Evolutionary conservation across 2,888 invertebrate species (phyloP), one percentile per base, ranked within the genome.

Genomic region (Andrena bicolor): DNA sequence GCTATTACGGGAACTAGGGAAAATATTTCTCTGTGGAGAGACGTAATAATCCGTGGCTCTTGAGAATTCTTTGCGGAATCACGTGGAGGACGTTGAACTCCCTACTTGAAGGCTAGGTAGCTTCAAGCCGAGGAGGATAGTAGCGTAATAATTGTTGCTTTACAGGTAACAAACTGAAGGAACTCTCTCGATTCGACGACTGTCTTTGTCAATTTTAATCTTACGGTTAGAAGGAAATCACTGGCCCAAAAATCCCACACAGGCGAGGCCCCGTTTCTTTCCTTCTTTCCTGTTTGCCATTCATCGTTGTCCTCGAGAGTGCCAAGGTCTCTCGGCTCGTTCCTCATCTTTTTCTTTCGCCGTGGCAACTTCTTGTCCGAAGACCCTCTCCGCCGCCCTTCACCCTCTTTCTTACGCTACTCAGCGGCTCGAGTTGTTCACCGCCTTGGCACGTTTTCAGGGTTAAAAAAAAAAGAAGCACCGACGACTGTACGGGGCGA

Each of bases 371-470:
- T 68, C 78, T 81, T 72, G 32, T 70, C 28, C 61, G 48, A 53
- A 32, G 41, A 32, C 65, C 61, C 20, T 41, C 49, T 26, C 49
- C 48, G 41, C 60, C 74, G 30, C 23, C 32, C 65, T 51, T 41
- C 49, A 7, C 51, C 63, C 63, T 53, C 68, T 60, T 49, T 56
- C 58, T 63, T 61, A 73, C 77, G 70, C 69, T 70, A 66, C 78
- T 69, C 73, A 66, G 56, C 60, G 16, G 23, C 74, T 76, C 75
- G 82, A 75, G 70, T 35, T 63, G 56, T 73, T 85, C 78, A 49
- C 63, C 28, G 76, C 74, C 84, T 86, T 87, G 88, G 88, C 87
- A 87, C 78, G 80, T 82, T 88, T 86, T 88, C 87, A 88, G 84
- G 82, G 80, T 84, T 87, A 87, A 88, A 83, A 86, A 41, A 41